Base-by-base conservation (phyloP, 2,797 vertebrate genomes). In the Syngnathus rostellatus region DNA sequence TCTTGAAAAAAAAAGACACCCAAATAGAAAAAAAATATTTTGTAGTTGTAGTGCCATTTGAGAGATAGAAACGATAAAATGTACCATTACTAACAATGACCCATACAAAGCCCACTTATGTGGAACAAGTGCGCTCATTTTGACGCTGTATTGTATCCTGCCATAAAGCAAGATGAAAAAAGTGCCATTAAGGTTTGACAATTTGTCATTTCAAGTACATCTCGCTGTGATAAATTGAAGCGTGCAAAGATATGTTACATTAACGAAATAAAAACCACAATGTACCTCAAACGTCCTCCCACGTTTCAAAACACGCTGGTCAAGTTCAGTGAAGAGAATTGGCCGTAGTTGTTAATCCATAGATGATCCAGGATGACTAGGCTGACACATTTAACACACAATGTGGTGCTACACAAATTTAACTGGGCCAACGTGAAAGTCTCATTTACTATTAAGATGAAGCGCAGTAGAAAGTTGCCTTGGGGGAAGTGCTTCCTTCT, bases 1-100 rank as follows among this genome's bases (percentile, higher is more conserved):
- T 39, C 58, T 38, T 38, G 7, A 38, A 19, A 3, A 39, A 11
- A 12, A 39, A 11, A 40, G 21, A 40, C 17, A 10, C 4, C 9
- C 10, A 11, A 40, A 8, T 57, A 23, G 41, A 41, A 60, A 10
- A 8, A 59, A 41, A 9, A 19, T 59, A n/a, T 60, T 41, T 60
- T 41, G 1, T 19, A 39, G 57, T 5, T 59, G 57, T 60, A 41
- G 58, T 14, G 19, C 17, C 58, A n/a, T 40, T 39, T 40, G 38
- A 60, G 19, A 41, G 38, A 41, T 10, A n/a, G 38, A 39, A 40
- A 60, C 41, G 21, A 60, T 60, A 21, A 60, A 60, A 41, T 40
- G 37, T 60, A 40, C 58, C 58, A 40, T 41, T 41, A n/a, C 38
- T 21, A 40, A 60, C 40, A 60, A 40, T 60, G 58, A 60, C 58